Base-by-base conservation (phyloP, 2,888 invertebrate genomes). In the Mellilla xanthometata region DNA sequence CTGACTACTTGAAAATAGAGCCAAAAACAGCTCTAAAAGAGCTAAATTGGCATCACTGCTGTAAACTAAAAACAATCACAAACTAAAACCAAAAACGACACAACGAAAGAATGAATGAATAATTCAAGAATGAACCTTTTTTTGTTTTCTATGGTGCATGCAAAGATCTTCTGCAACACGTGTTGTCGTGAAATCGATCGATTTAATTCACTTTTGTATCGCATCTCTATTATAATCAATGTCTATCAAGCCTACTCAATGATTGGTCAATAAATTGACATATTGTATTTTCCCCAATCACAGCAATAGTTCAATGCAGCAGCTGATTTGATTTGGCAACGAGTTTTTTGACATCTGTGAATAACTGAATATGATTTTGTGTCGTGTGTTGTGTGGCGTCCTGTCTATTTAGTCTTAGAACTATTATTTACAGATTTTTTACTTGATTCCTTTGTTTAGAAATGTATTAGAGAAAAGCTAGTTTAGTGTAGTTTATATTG, bases 371-470 rank as follows among this genome's bases (percentile, higher is more conserved):
- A 15, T 24, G 9, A 28, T 26, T 27, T 59, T 69, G 65, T 72
- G 67, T 71, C 68, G 72, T 72, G 72, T 72, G 72, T 72, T 67
- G 74, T 76, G 65, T 67, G 81, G 84, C 84, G 82, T 83, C 81
- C 67, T 62, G 68, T 75, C 68, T 80, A 75, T 80, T 79, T 81
- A 77, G 77, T 72, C 76, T 74, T 75, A 68, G 56, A 61, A 64
- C 66, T 74, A 65, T 65, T 73, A 70, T 72, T 74, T 70, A 68
- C 72, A 67, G 67, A 33, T 76, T 73, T 76, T 72, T 68, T 70
- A 70, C 63, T 60, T 47, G 52, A 24, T 65, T 72, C 66, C 69
- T 72, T 72, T 72, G 68, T 68, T 66, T 67, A 66, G 68, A 75
- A 57, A 73, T 75, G 76, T 75, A 63, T 72, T 77, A 73, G 63